Conservation (phyloP, 2,113 vertebrate genomes). For the Hippopotamus amphibius region DNA sequence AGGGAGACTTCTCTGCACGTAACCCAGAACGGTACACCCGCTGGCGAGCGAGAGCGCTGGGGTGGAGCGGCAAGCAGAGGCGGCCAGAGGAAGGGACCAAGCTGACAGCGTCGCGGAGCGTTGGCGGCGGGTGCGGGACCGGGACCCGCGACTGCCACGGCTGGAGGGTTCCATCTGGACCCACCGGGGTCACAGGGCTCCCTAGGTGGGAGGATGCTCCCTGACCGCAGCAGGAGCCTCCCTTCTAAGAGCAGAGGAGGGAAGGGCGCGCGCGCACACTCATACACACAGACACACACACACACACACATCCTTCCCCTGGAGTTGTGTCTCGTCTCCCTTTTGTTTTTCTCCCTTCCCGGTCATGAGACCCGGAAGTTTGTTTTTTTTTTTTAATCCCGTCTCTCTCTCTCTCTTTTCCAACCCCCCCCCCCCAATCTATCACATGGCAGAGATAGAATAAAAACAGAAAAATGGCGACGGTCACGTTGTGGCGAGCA, state of each 20-base stretch:
- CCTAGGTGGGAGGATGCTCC: neutral
- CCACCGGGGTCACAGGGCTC: neutral
- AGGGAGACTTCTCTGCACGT: neutral
- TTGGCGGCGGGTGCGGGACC: neutral
- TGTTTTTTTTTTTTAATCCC: conserved; percentile 74
- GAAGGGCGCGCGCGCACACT: neutral
- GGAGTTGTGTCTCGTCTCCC: conserved; percentile 71
- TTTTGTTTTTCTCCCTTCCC: conserved; percentile 81
- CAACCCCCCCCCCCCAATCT: conserved; percentile 68
- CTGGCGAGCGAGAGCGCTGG: neutral
- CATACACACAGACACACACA: neutral
- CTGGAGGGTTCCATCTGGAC: neutral
- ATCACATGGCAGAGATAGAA: conserved; percentile 95
- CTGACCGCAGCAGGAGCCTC: neutral
- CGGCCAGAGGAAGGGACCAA: neutral
- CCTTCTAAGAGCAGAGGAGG: neutral
- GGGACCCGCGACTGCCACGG: neutral
- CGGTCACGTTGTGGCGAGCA: conserved; percentile 92
- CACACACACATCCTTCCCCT: conserved; percentile 1
- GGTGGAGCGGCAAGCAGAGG: neutral
- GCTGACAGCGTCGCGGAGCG: conserved; percentile 10
- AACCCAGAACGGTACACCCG: neutral
- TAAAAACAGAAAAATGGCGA: conserved; percentile 97
- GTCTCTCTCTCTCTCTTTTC: conserved; percentile 54
- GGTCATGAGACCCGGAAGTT: conserved; percentile 87